Percentiles rank a stretch among this genome's conserved stretches.
These are phyloP conservation scores for Microvelia longipes DNA, from an alignment of 1,140 invertebrate genomes.

Conservation along the genomic window DNA sequence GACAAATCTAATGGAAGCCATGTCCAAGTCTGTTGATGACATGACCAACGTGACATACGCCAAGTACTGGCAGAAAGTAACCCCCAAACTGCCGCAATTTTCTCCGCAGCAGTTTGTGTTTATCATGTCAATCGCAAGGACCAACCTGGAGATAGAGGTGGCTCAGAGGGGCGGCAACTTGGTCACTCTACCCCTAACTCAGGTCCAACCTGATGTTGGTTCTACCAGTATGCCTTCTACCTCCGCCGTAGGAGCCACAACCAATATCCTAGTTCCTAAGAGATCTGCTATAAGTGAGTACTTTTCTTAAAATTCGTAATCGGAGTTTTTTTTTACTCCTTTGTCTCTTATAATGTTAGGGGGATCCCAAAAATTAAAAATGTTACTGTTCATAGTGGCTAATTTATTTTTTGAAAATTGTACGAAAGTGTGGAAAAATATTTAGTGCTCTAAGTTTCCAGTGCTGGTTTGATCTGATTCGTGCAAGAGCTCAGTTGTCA, in stretches of 20 bases:
- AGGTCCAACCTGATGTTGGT: too few relatives aligned
- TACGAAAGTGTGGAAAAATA: too few relatives aligned
- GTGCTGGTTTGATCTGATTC: too few relatives aligned
- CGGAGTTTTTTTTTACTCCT: background rate
- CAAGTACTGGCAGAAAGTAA: constrained; percentile 39
- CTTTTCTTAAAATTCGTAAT: background rate
- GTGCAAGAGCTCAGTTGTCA: too few relatives aligned
- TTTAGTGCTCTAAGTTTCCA: too few relatives aligned
- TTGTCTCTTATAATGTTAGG: too few relatives aligned
- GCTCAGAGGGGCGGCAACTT: constrained; percentile 69
- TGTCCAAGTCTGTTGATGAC: constrained; percentile 82
- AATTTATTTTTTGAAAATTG: too few relatives aligned
- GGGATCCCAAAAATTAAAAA: too few relatives aligned
- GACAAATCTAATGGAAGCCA: constrained; percentile 56
- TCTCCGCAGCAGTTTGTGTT: constrained; percentile 51
- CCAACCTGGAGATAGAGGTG: constrained; percentile 83
- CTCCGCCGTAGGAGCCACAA: too few relatives aligned
- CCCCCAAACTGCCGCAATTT: constrained; percentile 45
- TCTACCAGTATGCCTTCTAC: too few relatives aligned
- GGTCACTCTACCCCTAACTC: constrained; percentile 32
- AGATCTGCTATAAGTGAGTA: constrained; percentile 69
- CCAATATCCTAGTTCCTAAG: constrained; percentile 51
- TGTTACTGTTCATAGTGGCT: too few relatives aligned
- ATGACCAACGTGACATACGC: constrained; percentile 65
- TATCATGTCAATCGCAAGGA: constrained; percentile 77